phyloP scores from a whole-genome alignment of 2,113 vertebrate species.

The Aplodontia rufa region DNA sequence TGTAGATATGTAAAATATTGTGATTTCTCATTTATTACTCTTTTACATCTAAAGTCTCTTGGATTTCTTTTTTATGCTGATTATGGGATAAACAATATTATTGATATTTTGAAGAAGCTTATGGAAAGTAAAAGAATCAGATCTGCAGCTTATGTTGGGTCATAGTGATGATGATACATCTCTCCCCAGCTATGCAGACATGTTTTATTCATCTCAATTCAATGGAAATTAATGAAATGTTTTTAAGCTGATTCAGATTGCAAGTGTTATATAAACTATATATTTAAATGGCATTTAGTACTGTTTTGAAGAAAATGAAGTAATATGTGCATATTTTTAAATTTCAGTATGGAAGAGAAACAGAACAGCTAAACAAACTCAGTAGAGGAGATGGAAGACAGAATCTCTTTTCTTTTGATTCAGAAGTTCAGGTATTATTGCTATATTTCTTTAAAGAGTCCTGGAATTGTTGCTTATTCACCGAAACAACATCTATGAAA shows the following conservation, averaged over 20 bases:
- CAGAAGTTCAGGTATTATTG: slow-evolving; percentile 93
- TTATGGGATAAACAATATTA: neutral
- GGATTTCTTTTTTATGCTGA: slow-evolving; percentile 19
- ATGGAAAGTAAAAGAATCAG: neutral
- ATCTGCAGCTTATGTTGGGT: neutral
- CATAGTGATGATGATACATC: neutral
- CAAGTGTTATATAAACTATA: neutral
- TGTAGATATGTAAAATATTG: neutral
- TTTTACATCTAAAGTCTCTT: neutral
- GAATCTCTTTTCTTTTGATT: slow-evolving; percentile 95
- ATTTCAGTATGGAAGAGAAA: slow-evolving; percentile 95
- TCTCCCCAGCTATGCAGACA: neutral
- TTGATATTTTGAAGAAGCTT: neutral
- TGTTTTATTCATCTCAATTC: neutral
- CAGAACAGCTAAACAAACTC: slow-evolving; percentile 96
- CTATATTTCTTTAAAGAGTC: neutral
- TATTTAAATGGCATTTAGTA: slow-evolving; percentile 24
- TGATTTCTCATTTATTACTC: slow-evolving; percentile 32
- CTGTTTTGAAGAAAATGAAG: slow-evolving; percentile 33
- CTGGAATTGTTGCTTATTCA: slow-evolving; percentile 33
- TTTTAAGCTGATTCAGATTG: neutral
- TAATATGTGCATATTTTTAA: neutral
- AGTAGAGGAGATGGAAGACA: slow-evolving; percentile 95
- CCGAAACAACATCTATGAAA: neutral
- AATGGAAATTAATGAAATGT: neutral